These are phyloP conservation scores for Coremacera marginata DNA, from an alignment of 2,888 invertebrate genomes.

Conservation along the genomic window DNA sequence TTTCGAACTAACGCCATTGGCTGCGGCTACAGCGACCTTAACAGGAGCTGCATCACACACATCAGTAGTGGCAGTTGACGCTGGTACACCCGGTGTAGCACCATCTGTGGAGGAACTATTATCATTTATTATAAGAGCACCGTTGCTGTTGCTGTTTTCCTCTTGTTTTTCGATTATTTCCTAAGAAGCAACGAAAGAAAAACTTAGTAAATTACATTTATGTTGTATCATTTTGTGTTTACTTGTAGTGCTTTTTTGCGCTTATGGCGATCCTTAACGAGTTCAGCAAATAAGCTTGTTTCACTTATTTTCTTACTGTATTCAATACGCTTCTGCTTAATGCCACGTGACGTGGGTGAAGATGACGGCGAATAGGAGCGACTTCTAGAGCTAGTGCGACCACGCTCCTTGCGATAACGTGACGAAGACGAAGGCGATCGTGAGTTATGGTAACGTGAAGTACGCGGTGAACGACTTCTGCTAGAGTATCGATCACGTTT, in stretches of 20 bases:
- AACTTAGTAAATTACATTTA: not conserved
- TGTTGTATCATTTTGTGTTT: constrained; percentile 35
- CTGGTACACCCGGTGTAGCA: constrained; percentile 50
- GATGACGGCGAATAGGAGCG: constrained; percentile 67
- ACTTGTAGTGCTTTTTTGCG: constrained; percentile 78
- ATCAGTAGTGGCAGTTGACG: constrained; percentile 45
- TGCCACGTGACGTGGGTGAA: constrained; percentile 64
- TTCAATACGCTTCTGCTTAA: constrained; percentile 72
- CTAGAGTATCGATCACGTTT: constrained; percentile 64
- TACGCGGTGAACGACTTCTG: constrained; percentile 62
- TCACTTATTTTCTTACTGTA: constrained; percentile 87
- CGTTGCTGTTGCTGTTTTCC: constrained; percentile 70
- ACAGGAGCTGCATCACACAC: constrained; percentile 25
- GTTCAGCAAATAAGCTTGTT: constrained; percentile 89
- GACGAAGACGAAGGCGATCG: constrained; percentile 66
- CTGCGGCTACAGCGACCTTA: constrained; percentile 41
- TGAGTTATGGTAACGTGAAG: constrained; percentile 63
- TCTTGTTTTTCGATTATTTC: constrained; percentile 79
- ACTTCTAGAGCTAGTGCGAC: constrained; percentile 52
- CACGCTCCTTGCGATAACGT: constrained; percentile 49
- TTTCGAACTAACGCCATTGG: constrained; percentile 58
- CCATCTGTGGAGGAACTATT: constrained; percentile 66
- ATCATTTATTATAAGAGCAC: constrained; percentile 63
- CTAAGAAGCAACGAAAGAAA: constrained; percentile 41
- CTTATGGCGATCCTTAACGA: constrained; percentile 88